Percentiles rank a stretch among this genome's conserved stretches.
phyloP scores from a whole-genome alignment of 2,113 vertebrate species.

The human (Homo sapiens) region GRCh38 chr6:158311001-158311500 shows the following conservation, averaged over 20 bases:
- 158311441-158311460: neutral
- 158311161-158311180: neutral
- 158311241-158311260: no score
- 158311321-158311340: neutral
- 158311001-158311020: neutral
- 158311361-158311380: neutral
- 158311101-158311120: neutral
- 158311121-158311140: neutral
- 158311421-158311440: neutral
- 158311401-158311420: neutral
- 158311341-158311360: neutral
- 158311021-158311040: neutral
- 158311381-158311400: neutral
- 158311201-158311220: neutral
- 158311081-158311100: neutral
- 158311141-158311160: neutral
- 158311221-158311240: neutral
- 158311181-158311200: neutral
- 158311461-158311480: neutral
- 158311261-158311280: neutral
- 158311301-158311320: neutral
- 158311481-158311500: neutral
- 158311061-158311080: neutral
- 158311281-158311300: neutral
- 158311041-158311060: neutral